These are phyloP conservation scores for Lanistes nyassanus DNA, from an alignment of 1,140 invertebrate species.

Conservation along the genomic window DNA sequence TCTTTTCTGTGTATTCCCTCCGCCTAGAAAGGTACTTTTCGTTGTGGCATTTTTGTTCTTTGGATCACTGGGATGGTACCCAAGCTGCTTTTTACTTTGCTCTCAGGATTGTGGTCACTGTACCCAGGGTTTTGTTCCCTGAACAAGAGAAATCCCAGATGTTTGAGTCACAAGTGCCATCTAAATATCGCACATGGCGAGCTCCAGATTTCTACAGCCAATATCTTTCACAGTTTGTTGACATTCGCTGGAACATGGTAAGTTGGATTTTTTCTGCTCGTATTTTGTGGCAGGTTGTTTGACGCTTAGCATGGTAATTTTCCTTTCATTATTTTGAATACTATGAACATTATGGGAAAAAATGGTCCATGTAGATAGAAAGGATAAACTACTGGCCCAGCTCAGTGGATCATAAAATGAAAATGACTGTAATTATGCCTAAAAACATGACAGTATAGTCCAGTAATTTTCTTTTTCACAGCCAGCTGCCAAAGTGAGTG, in stretches of 20 bases:
- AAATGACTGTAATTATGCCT: neutral
- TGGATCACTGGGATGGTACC: neutral
- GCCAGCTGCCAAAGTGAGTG: slow-evolving; percentile 43
- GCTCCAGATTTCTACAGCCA: slow-evolving; percentile 39
- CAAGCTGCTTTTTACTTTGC: neutral
- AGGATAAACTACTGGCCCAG: no score
- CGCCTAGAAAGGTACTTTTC: no score
- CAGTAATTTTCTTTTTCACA: slow-evolving; percentile 8
- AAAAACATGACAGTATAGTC: neutral
- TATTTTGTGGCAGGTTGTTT: neutral
- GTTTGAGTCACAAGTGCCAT: slow-evolving; percentile 29
- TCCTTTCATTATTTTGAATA: no score
- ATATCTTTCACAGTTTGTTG: slow-evolving; percentile 46
- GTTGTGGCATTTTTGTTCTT: neutral
- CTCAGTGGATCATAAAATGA: neutral
- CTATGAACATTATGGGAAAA: no score
- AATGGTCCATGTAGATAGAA: no score
- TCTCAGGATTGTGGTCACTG: slow-evolving; percentile 48
- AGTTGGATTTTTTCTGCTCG: slow-evolving; percentile 28
- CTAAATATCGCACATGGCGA: slow-evolving; percentile 21
- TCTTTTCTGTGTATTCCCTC: no score
- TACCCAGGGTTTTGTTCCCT: slow-evolving; percentile 41
- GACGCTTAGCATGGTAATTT: no score
- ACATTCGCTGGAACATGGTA: slow-evolving; percentile 58
- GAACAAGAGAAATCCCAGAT: slow-evolving; percentile 22